A percentile compares a stretch with the other conserved stretches of the same genome.
Evolutionary conservation across 2,888 invertebrate species (phyloP).

Genomic region (Pinctada fucata): DNA sequence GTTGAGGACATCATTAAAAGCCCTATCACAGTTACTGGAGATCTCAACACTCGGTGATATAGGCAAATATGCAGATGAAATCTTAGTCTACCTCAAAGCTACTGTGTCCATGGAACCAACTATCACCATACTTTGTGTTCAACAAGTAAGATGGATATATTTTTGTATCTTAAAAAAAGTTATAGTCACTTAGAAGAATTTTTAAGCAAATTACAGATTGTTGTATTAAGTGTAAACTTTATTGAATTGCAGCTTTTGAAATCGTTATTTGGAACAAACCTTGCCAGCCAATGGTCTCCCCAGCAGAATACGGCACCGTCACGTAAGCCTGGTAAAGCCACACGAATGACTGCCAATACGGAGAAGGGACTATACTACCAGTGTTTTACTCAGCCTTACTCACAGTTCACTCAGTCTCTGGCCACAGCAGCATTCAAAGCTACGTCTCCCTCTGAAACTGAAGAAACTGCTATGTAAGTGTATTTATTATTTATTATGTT

Average conservation of each 20-base stretch:
- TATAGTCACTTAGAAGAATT: too few species aligned
- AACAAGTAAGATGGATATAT: slow-evolving; percentile 80
- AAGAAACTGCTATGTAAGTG: slow-evolving; percentile 65
- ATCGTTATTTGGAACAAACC: slow-evolving; percentile 87
- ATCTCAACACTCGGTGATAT: slow-evolving; percentile 81
- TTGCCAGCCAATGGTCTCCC: slow-evolving; percentile 78
- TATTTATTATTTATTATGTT: not conserved
- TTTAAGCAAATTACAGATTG: too few species aligned
- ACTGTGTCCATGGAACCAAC: slow-evolving; percentile 85
- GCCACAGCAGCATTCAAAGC: slow-evolving; percentile 71
- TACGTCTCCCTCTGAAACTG: slow-evolving; percentile 64
- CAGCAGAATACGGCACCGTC: slow-evolving; percentile 51
- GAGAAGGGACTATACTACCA: slow-evolving; percentile 76
- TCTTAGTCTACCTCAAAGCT: slow-evolving; percentile 85
- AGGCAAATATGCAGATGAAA: slow-evolving; percentile 87
- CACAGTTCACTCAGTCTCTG: slow-evolving; percentile 76
- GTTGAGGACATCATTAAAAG: slow-evolving; percentile 80
- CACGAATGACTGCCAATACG: slow-evolving; percentile 60
- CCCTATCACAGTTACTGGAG: slow-evolving; percentile 81
- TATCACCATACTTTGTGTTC: slow-evolving; percentile 85
- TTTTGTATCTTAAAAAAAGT: not conserved
- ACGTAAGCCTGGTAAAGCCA: slow-evolving; percentile 66
- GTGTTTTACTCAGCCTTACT: slow-evolving; percentile 76
- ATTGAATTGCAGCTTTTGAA: slow-evolving; percentile 78
- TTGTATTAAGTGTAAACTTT: not conserved